Evolutionary conservation across 1,140 invertebrate species (phyloP), one percentile per base, ranked within the genome.

Genomic region (Belonocnema kinseyi): DNA sequence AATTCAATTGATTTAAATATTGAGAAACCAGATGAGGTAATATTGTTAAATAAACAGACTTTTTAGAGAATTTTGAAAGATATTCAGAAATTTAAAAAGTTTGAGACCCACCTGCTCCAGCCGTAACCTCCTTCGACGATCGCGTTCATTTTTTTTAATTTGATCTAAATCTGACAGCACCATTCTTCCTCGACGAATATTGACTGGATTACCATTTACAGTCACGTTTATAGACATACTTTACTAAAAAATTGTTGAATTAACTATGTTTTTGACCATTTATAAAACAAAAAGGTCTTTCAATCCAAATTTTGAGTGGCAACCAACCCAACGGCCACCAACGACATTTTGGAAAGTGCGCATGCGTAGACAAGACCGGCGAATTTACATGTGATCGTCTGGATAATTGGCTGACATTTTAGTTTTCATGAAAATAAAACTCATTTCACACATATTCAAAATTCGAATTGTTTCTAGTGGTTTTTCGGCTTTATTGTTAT

Each of bases 201-300:
- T 90, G 10, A 93, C 85, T 33, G 90, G 91, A 85, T 93, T 93
- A 7, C 91, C 91, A 56, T 80, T 89, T 4, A 93, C 90, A 2
- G 91, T 92, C 56, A 93, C 92, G 83, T 93, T 92, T 74, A 93
- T 92, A 6, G 93, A 93, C 92, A 93, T 93, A 75, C 82, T 89
- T 81, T 21, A 74, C 75, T 76, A 54, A 17, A 10, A 72, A 70
- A 70, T n/a, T 56, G 19, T n/a, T 8, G 19, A 14, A 1, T n/a
- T 14, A 56, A 0, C 1, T n/a, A 56, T 56, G 40, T 46, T 46
- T 11, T 46, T 46, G 40, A 0, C 40, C 40, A 11, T 46, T 46
- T 46, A 0, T 46, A 46, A 46, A 2, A 46, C 40, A 46, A 46
- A 46, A 46, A 46, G 10, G 11, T 11, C 40, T 11, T 46, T 46